Evolutionary conservation across 2,888 invertebrate species (phyloP).

Genomic region (Temnothorax rugatulus): DNA sequence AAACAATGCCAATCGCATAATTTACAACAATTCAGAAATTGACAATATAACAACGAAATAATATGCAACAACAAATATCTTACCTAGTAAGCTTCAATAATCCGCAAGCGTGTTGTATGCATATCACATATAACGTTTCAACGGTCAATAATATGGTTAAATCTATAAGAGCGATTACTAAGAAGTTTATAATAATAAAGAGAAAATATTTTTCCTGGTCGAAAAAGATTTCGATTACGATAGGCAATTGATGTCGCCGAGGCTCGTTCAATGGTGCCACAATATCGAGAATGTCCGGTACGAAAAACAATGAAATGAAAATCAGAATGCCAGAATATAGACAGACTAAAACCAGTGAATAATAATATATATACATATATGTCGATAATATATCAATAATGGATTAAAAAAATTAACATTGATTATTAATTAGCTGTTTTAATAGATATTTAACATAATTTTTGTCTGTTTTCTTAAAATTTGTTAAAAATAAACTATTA

Average conservation of each 20-base stretch:
- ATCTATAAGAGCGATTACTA: fast-evolving
- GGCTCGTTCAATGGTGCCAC: conserved; percentile 29
- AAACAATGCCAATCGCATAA: neutral
- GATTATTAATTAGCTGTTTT: neutral
- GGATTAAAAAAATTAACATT: neutral
- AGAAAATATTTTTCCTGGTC: neutral
- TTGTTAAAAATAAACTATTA: neutral
- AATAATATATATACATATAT: neutral
- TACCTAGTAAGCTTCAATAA: conserved; percentile 49
- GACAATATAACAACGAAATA: neutral
- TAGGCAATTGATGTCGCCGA: neutral
- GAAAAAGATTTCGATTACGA: neutral
- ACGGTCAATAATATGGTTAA: neutral
- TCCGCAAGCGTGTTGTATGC: conserved; percentile 1
- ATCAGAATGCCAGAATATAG: neutral
- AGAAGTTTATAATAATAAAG: neutral
- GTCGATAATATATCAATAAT: neutral
- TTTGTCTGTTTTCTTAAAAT: neutral
- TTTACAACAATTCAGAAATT: conserved; percentile 6
- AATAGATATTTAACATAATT: neutral
- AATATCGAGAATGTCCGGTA: conserved; percentile 13
- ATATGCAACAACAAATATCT: neutral
- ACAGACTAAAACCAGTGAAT: neutral
- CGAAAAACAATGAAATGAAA: neutral
- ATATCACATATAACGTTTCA: conserved; percentile 15